Evolutionary conservation across 2,797 vertebrate species (phyloP).

Genomic region (Hippoglossus hippoglossus): DNA sequence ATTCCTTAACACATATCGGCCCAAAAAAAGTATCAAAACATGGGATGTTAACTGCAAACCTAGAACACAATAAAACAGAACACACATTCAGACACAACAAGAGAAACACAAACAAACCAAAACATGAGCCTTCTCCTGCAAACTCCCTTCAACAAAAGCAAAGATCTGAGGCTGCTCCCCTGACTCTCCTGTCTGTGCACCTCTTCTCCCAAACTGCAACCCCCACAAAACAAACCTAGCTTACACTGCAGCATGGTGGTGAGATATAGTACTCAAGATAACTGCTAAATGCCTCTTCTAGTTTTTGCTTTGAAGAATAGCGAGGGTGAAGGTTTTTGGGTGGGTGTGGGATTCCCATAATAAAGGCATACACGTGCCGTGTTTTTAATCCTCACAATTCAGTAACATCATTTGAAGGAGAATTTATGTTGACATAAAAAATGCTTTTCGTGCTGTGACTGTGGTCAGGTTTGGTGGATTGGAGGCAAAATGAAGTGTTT

Average conservation of each 20-base stretch:
- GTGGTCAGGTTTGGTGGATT: constrained; percentile 47
- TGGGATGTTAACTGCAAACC: constrained; percentile 50
- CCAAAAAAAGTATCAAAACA: constrained; percentile 39
- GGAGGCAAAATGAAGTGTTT: constrained; percentile 53
- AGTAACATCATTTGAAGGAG: constrained; percentile 27
- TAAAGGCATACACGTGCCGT: constrained; percentile 30
- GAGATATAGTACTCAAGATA: constrained; percentile 23
- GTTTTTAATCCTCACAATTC: constrained; percentile 38
- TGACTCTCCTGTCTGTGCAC: constrained; percentile 72
- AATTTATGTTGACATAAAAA: constrained; percentile 33
- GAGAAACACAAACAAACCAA: constrained; percentile 50
- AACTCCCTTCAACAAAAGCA: constrained; percentile 50
- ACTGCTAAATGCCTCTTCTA: constrained; percentile 31
- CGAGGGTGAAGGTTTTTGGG: constrained; percentile 36
- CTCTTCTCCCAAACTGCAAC: constrained; percentile 41
- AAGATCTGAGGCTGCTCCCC: constrained; percentile 89
- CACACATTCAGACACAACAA: constrained; percentile 27
- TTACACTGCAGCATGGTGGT: constrained; percentile 45
- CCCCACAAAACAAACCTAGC: constrained; percentile 37
- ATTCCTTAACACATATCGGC: constrained; percentile 65
- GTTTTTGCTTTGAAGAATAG: constrained; percentile 37
- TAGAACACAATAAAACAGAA: constrained; percentile 49
- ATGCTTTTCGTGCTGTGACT: constrained; percentile 40
- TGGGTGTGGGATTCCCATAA: constrained; percentile 30
- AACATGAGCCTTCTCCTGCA: constrained; percentile 68